These are phyloP conservation scores for Glareola pratincola DNA, from an alignment of 2,113 vertebrate species.

Conservation along the genomic window DNA sequence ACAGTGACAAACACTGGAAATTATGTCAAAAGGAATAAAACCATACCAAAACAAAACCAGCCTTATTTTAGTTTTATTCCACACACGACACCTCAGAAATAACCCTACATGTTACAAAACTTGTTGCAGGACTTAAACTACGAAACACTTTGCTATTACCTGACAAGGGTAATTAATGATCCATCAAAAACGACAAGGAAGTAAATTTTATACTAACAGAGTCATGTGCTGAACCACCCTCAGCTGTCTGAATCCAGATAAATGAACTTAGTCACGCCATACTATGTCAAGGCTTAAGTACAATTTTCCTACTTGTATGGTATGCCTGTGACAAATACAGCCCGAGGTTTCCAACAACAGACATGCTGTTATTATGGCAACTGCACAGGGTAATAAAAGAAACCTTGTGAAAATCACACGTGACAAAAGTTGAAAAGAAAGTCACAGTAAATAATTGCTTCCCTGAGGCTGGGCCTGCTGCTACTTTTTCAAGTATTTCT, in stretches of 20 bases:
- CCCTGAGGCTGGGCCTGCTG: neutral
- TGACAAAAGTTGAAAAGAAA: constrained; percentile 23
- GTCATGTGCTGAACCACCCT: constrained; percentile 14
- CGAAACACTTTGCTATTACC: neutral
- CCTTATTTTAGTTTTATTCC: neutral
- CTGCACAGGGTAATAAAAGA: constrained; percentile 37
- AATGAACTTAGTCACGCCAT: neutral
- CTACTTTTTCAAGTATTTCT: neutral
- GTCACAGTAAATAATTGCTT: neutral
- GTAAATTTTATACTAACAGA: constrained; percentile 13
- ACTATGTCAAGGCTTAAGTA: neutral
- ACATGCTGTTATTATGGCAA: constrained; percentile 47
- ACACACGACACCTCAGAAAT: neutral
- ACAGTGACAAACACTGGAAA: neutral
- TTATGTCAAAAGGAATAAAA: neutral
- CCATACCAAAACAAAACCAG: neutral
- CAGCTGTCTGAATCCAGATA: constrained; percentile 15
- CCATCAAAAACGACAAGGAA: neutral
- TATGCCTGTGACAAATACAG: constrained; percentile 22
- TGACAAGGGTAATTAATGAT: constrained; percentile 16
- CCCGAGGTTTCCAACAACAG: constrained; percentile 63
- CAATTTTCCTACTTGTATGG: constrained; percentile 43
- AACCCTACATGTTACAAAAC: neutral
- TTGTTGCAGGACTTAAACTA: constrained; percentile 12
- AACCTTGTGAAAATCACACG: constrained; percentile 49